Evolutionary conservation across 2,888 invertebrate species (phyloP).

Genomic region (Sepioteuthis lessoniana): DNA sequence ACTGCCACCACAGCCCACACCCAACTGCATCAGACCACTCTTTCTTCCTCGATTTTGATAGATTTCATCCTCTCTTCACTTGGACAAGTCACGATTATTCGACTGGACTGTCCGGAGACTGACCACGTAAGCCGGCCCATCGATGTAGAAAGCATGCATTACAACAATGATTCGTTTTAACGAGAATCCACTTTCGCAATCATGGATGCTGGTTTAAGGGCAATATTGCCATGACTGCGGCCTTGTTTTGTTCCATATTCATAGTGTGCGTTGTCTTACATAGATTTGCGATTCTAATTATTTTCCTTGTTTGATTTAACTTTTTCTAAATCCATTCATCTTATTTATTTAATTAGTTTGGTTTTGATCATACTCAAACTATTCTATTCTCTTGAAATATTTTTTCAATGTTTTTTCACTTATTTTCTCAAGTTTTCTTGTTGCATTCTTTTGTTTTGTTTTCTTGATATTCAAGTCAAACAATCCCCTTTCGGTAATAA

Average conservation of each 20-base stretch:
- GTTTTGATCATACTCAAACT: too few species aligned
- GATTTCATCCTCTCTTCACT: conserved; percentile 33
- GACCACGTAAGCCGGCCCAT: not conserved
- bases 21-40: not conserved
- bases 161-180: not conserved
- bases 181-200: not conserved
- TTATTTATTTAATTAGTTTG: too few species aligned
- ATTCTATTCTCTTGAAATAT: too few species aligned
- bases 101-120: not conserved
- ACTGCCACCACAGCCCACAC: too few species aligned
- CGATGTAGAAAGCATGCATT: not conserved
- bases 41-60: not conserved
- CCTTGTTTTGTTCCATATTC: not conserved
- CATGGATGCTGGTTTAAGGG: not conserved
- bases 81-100: conserved; percentile 33
- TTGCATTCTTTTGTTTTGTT: not conserved
- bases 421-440: too few species aligned
- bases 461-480: too few species aligned
- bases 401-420: too few species aligned
- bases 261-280: not conserved
- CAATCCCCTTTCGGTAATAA: too few species aligned
- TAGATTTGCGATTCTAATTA: too few species aligned
- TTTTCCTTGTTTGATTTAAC: too few species aligned
- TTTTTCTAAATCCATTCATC: too few species aligned
- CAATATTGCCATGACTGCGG: not conserved